These are phyloP conservation scores for Eunapius fragilis DNA, from an alignment of 37 sponge, comb jelly and placozoan genomes.

Conservation along the genomic window DNA sequence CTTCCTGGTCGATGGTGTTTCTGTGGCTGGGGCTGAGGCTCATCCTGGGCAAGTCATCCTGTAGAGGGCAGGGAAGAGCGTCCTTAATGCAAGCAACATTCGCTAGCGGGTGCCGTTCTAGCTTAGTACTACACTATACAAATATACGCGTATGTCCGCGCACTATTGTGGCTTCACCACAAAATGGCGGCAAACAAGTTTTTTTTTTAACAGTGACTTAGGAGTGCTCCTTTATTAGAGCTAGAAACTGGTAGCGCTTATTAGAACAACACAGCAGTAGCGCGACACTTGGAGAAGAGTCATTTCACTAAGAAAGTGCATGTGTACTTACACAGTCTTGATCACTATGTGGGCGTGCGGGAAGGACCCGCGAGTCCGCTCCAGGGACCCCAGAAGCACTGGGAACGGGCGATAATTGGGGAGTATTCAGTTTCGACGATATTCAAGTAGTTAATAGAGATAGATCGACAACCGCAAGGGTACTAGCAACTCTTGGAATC, in stretches of 20 bases:
- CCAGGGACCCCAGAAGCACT: not conserved
- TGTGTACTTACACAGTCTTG: not conserved
- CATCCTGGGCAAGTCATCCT: conserved; percentile 5
- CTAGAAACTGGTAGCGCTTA: conserved; percentile 30
- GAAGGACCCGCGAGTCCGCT: not conserved
- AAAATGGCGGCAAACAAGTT: conserved; percentile 5
- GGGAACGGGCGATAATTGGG: not conserved
- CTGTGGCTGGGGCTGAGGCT: conserved; percentile 53
- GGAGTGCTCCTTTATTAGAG: conserved; percentile 10
- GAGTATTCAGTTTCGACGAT: not conserved
- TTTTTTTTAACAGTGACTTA: not conserved
- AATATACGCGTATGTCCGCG: not conserved
- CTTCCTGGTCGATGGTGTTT: conserved; percentile 75
- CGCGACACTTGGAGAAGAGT: not conserved
- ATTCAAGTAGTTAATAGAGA: not conserved
- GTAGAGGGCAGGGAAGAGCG: not conserved
- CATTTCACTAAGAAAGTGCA: not conserved
- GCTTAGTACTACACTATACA: too few relatives aligned
- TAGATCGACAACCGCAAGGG: not conserved
- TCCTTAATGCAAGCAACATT: not conserved
- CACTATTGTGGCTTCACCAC: conserved; percentile 1
- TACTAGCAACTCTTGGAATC: not conserved
- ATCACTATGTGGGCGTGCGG: not conserved
- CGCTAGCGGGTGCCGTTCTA: not conserved
- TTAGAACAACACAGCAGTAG: conserved; percentile 27